Conservation (phyloP, 2,797 vertebrate species). For the Esox lucius region DNA sequence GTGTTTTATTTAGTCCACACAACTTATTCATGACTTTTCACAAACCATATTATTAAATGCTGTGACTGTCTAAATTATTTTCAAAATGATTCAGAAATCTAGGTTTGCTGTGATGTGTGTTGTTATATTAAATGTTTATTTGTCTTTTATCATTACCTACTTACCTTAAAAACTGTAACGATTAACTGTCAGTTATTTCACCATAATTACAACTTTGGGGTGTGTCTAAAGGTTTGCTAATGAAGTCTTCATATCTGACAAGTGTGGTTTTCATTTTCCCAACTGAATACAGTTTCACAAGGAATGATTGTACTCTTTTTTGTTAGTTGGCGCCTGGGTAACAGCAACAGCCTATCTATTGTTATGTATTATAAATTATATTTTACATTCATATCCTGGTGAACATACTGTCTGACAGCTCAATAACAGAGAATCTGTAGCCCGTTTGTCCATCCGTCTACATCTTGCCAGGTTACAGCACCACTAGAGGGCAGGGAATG, state of each 20-base stretch:
- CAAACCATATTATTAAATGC: background rate
- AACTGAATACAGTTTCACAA: background rate
- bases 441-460: background rate
- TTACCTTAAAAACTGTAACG: background rate
- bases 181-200: background rate
- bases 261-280: background rate
- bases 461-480: background rate
- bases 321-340: background rate
- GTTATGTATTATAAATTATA: background rate
- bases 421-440: constrained; percentile 14
- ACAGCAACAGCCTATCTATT: background rate
- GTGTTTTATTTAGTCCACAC: background rate
- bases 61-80: background rate
- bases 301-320: background rate
- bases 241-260: background rate
- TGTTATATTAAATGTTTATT: background rate
- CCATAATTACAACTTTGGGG: background rate
- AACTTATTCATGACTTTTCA: background rate
- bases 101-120: background rate
- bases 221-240: background rate
- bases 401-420: background rate
- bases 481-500: constrained; percentile 80
- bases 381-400: background rate
- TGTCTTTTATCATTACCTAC: background rate
- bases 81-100: background rate